A percentile compares a stretch with the other conserved stretches of the same genome.
phyloP scores from a whole-genome alignment of 1,140 invertebrate genomes.

The Drosophila ananassae region DNA sequence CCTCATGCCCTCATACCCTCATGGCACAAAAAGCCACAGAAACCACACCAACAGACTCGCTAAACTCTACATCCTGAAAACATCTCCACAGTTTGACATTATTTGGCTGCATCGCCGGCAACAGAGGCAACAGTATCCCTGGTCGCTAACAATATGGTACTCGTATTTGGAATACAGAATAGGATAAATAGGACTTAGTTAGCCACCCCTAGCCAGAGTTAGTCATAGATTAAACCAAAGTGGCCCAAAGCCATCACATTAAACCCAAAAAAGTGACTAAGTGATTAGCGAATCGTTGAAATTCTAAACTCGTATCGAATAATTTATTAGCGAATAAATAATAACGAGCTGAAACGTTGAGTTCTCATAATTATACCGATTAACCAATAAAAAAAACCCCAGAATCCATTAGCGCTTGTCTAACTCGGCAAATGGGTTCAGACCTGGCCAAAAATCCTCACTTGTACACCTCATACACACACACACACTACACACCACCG shows the following conservation, averaged over 20 bases:
- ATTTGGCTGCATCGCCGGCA: conserved; percentile 82
- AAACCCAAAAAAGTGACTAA: conserved; percentile 13
- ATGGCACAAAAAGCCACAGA: conserved; percentile 19
- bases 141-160: conserved; percentile 83
- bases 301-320: background rate
- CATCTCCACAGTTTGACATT: conserved; percentile 81
- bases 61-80: conserved; percentile 49
- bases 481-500: conserved; percentile 10
- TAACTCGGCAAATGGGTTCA: conserved; percentile 1
- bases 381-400: conserved; percentile 6
- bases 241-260: background rate
- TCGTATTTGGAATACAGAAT: conserved; percentile 37
- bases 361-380: conserved; percentile 20
- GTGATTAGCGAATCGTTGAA: conserved; percentile 4
- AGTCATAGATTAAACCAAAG: conserved; percentile 8
- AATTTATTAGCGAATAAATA: background rate
- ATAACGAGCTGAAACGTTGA: background rate
- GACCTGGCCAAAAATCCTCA: conserved; percentile 11
- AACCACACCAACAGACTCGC: conserved; percentile 24
- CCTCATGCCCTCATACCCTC: conserved; percentile 4
- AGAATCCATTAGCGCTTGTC: conserved; percentile 29
- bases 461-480: conserved; percentile 9
- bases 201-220: conserved; percentile 11
- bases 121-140: conserved; percentile 78
- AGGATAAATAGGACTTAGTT: conserved; percentile 21